phyloP scores from a whole-genome alignment of 2,113 vertebrate genomes.

The Syrmaticus mikado region DNA sequence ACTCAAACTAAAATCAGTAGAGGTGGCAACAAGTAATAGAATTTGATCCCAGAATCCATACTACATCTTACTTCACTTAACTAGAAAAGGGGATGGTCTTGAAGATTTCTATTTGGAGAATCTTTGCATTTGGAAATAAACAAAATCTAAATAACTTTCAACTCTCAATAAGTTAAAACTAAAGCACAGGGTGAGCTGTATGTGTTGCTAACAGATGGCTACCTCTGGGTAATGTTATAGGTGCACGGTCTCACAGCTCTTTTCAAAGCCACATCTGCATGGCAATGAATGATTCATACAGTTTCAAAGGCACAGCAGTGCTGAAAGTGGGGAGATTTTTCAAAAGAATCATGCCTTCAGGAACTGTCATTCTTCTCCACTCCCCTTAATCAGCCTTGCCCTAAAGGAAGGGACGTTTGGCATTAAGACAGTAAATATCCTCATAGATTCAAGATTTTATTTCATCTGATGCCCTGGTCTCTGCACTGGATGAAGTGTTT shows the following conservation, averaged over 20 bases:
- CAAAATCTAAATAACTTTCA: background rate
- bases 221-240: background rate
- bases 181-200: background rate
- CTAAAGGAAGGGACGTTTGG: background rate
- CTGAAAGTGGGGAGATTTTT: background rate
- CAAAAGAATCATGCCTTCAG: constrained; percentile 10
- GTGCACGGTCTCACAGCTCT: background rate
- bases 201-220: background rate
- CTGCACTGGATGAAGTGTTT: background rate
- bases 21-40: background rate
- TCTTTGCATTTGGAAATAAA: background rate
- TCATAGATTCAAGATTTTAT: background rate
- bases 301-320: constrained; percentile 35
- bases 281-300: background rate
- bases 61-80: background rate
- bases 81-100: background rate
- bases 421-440: constrained; percentile 2
- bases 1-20: background rate
- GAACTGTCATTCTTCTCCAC: constrained; percentile 32
- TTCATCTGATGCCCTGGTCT: background rate
- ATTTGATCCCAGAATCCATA: background rate
- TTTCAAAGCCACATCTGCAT: constrained; percentile 10
- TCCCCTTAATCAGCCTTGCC: constrained; percentile 1
- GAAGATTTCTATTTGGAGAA: background rate
- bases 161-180: background rate